Evolutionary conservation across 2,113 vertebrate genomes (phyloP).

Genomic region (Mesitornis unicolor): DNA sequence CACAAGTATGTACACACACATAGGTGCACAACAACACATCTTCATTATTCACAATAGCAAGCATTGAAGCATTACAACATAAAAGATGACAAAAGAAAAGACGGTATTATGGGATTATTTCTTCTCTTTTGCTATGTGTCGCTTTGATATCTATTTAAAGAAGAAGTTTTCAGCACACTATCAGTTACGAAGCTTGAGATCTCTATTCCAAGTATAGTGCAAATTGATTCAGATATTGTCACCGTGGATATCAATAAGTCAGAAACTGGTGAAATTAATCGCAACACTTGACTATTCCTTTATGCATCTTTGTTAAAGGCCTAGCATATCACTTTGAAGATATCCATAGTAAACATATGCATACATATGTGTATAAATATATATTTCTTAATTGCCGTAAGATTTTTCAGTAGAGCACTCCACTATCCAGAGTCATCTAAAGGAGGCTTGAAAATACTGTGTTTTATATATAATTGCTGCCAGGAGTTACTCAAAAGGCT

Average conservation of each 20-base stretch:
- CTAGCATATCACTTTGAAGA: background rate
- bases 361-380: background rate
- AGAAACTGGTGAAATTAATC: background rate
- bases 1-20: background rate
- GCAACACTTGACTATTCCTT: background rate
- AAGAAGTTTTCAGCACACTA: background rate
- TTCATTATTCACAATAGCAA: background rate
- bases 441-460: background rate
- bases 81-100: background rate
- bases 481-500: conserved; percentile 58
- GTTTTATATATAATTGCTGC: background rate
- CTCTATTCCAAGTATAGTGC: background rate
- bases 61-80: background rate
- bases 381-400: background rate
- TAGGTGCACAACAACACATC: too few relatives aligned
- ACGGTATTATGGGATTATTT: background rate
- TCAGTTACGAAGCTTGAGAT: background rate
- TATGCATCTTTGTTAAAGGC: background rate
- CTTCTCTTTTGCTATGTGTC: background rate
- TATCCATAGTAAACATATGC: background rate
- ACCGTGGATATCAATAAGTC: background rate
- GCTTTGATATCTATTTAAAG: background rate
- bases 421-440: background rate
- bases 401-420: background rate
- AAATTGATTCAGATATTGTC: background rate